Conservation (phyloP, 30 jellyfish, hydroid and myxozoan species). For the Catostylus mosaicus region DNA sequence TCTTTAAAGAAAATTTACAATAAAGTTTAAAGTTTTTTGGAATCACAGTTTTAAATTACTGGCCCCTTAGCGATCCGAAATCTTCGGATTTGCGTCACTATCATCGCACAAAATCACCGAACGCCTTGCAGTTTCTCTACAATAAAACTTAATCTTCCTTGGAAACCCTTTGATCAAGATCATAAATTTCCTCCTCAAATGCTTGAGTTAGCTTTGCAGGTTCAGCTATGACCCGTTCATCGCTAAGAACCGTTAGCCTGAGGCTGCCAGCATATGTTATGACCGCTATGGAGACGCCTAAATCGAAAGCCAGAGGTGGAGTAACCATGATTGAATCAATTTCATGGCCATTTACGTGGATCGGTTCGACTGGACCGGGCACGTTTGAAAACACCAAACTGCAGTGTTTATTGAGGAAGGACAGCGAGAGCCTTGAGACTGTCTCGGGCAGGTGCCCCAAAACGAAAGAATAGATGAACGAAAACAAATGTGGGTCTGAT, state of each 20-base stretch:
- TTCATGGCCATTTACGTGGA: constrained; percentile 67
- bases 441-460: constrained; percentile 86
- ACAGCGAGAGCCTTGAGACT: constrained; percentile 76
- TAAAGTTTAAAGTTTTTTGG: no score
- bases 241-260: constrained; percentile 86
- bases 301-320: constrained; percentile 96
- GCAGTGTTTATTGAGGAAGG: constrained; percentile 73
- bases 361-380: constrained; percentile 96
- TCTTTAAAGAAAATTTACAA: no score
- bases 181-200: constrained; percentile 75
- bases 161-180: constrained; percentile 20
- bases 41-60: no score
- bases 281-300: constrained; percentile 92
- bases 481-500: constrained; percentile 94
- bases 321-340: constrained; percentile 87
- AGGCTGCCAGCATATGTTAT: constrained; percentile 82
- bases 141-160: not conserved
- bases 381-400: constrained; percentile 90
- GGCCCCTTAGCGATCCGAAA: no score
- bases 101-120: no score
- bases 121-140: no score
- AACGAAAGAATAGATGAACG: constrained; percentile 81
- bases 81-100: no score
- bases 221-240: constrained; percentile 78
- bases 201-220: constrained; percentile 85